These are phyloP conservation scores for Styela clava DNA, from an alignment of 23 tunicate species.

Conservation along the genomic window DNA sequence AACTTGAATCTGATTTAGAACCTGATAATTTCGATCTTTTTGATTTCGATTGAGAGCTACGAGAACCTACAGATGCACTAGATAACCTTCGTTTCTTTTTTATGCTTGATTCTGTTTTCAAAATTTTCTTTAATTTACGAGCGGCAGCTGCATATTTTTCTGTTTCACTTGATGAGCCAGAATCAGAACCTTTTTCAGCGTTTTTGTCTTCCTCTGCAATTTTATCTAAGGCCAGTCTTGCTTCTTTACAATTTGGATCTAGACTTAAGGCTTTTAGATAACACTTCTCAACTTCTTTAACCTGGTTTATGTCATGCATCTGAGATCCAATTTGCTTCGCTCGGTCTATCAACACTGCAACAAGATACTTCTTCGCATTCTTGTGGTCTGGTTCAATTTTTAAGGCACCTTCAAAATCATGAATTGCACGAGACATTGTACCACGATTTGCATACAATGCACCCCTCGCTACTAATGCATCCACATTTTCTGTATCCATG, in stretches of 20 bases:
- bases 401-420: constrained; percentile 74
- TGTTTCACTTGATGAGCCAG: constrained; percentile 1
- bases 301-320: constrained; percentile 38
- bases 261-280: constrained; percentile 51
- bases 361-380: constrained; percentile 84
- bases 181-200: constrained; percentile 12
- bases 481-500: constrained; percentile 74
- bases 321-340: constrained; percentile 65
- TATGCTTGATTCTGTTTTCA: constrained; percentile 34
- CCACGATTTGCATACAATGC: constrained; percentile 85
- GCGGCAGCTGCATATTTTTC: constrained; percentile 32
- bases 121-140: constrained; percentile 42
- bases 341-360: constrained; percentile 69
- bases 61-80: no score
- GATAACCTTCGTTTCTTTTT: not conserved
- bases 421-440: constrained; percentile 64
- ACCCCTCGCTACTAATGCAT: constrained; percentile 95
- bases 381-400: constrained; percentile 51
- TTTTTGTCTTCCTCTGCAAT: constrained; percentile 25
- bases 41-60: not conserved
- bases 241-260: constrained; percentile 62
- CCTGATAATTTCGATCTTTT: not conserved
- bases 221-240: constrained; percentile 42
- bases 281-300: constrained; percentile 54
- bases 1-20: not conserved